phyloP scores from a whole-genome alignment of 2,113 vertebrate genomes.

The Sturnira hondurensis region DNA sequence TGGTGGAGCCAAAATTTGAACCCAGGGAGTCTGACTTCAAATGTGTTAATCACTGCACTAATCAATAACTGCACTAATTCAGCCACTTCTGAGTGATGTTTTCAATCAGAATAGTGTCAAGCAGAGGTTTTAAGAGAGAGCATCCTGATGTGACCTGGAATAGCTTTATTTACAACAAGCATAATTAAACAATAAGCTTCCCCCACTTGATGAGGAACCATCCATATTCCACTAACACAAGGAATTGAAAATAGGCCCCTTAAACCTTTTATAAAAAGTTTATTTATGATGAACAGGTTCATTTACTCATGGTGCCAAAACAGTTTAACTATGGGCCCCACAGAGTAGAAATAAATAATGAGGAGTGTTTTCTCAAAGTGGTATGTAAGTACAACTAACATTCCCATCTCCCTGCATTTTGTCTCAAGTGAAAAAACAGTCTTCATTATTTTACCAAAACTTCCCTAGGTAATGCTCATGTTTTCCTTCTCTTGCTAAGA shows the following conservation, averaged over 20 bases:
- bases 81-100: too few species aligned
- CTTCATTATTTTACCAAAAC: not conserved
- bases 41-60: slow-evolving; percentile 18
- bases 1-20: not conserved
- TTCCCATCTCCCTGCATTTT: not conserved
- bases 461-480: not conserved
- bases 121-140: not conserved
- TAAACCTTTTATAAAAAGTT: slow-evolving; percentile 44
- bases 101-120: slow-evolving; percentile 14
- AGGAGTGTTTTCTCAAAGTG: not conserved
- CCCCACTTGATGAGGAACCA: slow-evolving; percentile 31
- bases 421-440: not conserved
- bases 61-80: not conserved
- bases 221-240: slow-evolving; percentile 44
- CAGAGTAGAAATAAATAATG: not conserved
- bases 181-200: slow-evolving; percentile 7
- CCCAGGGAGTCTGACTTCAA: not conserved
- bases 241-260: slow-evolving; percentile 45
- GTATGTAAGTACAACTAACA: not conserved
- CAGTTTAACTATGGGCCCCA: not conserved
- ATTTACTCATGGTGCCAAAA: slow-evolving; percentile 39
- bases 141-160: not conserved
- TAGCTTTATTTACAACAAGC: slow-evolving; percentile 8
- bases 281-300: slow-evolving; percentile 44
- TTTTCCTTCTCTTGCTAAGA: not conserved